Evolutionary conservation across 2,113 vertebrate genomes (phyloP).

Genomic region (Thymallus thymallus): DNA sequence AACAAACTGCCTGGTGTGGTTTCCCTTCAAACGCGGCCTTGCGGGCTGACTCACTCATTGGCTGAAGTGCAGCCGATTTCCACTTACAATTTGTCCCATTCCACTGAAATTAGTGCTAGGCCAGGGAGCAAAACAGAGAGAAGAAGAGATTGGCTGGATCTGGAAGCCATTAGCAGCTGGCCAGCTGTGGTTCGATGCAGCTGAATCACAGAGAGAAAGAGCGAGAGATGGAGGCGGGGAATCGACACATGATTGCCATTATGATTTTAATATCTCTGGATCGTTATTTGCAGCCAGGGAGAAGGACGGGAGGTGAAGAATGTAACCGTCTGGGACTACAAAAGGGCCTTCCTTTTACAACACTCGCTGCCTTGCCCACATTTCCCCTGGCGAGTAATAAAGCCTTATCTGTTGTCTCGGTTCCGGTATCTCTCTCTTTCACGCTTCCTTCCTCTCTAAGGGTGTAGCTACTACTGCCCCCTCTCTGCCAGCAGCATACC

Average conservation of each 20-base stretch:
- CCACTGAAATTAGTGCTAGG: conserved; percentile 30
- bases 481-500: background rate
- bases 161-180: conserved; percentile 70
- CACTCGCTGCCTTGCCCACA: conserved; percentile 22
- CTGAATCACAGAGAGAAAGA: conserved; percentile 62
- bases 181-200: conserved; percentile 61
- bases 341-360: conserved; percentile 16
- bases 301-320: conserved; percentile 44
- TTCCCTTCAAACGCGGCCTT: conserved; percentile 7
- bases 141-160: conserved; percentile 53
- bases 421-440: conserved; percentile 32
- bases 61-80: conserved; percentile 64
- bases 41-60: conserved; percentile 67
- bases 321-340: conserved; percentile 36
- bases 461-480: background rate
- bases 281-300: conserved; percentile 39
- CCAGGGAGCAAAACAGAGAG: conserved; percentile 29
- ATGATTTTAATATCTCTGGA: conserved; percentile 59
- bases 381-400: conserved; percentile 30
- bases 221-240: conserved; percentile 33
- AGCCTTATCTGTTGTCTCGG: conserved; percentile 30
- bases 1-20: conserved; percentile 52
- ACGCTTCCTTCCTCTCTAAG: conserved; percentile 46
- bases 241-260: conserved; percentile 56
- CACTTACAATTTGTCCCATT: conserved; percentile 66